phyloP scores from a whole-genome alignment of 2,113 vertebrate species.

The Felis chaus region DNA sequence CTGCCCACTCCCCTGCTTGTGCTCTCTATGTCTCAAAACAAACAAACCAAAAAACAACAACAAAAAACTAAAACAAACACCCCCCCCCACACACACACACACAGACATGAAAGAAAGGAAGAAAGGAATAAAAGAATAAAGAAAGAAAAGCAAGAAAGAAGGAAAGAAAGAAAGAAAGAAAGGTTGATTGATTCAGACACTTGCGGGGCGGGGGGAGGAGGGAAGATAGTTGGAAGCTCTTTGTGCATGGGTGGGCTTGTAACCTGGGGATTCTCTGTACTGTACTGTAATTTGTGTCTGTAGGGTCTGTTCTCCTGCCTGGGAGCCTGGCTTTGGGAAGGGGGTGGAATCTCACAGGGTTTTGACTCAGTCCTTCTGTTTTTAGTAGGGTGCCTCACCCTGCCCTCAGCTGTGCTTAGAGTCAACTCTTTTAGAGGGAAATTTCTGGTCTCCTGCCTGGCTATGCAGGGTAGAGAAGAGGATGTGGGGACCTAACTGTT shows the following conservation, averaged over 20 bases:
- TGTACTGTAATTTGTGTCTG: neutral
- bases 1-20: too few species aligned
- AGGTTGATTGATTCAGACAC: neutral
- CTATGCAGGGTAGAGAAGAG: neutral
- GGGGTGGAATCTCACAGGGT: neutral
- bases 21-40: too few species aligned
- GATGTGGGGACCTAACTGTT: neutral
- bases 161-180: too few species aligned
- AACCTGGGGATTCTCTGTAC: neutral
- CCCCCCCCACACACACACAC: too few species aligned
- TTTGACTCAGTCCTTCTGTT: neutral
- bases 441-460: neutral
- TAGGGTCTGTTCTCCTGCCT: neutral
- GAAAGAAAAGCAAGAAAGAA: too few species aligned
- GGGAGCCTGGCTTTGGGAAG: neutral
- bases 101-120: too few species aligned
- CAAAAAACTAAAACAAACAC: too few species aligned
- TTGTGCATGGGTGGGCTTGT: accelerated
- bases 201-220: neutral
- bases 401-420: neutral
- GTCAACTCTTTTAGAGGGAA: neutral
- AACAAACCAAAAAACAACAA: too few species aligned
- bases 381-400: neutral
- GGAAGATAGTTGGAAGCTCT: neutral
- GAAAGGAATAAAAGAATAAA: too few species aligned